These are phyloP conservation scores for Hippoglossus hippoglossus DNA, from an alignment of 2,797 vertebrate species.

Conservation along the genomic window DNA sequence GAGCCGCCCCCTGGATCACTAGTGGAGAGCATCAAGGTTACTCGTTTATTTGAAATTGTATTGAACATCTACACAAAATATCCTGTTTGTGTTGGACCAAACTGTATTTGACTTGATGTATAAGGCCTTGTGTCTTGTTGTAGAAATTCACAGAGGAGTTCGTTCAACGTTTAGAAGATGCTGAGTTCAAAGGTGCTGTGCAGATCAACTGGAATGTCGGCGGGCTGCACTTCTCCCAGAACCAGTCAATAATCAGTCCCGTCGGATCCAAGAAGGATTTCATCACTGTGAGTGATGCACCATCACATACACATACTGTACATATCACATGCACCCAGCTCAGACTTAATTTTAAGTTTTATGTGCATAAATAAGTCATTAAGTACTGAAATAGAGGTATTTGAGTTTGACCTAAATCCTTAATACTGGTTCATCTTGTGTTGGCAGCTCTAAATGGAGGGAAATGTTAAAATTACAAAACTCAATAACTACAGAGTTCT, in stretches of 20 bases:
- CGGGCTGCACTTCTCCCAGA: slow-evolving; percentile 95
- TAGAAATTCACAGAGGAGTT: slow-evolving; percentile 84
- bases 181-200: slow-evolving; percentile 83
- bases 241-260: slow-evolving; percentile 83
- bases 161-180: slow-evolving; percentile 80
- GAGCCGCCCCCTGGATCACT: slow-evolving; percentile 91
- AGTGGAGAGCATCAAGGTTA: slow-evolving; percentile 88
- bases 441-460: background rate
- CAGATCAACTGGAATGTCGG: slow-evolving; percentile 90
- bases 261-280: slow-evolving; percentile 83
- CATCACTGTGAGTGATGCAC: slow-evolving; percentile 64
- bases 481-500: background rate
- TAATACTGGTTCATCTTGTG: background rate
- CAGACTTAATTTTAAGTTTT: background rate
- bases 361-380: background rate
- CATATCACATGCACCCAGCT: background rate
- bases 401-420: background rate
- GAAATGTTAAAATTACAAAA: background rate
- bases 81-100: background rate
- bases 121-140: slow-evolving; percentile 25
- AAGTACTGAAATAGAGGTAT: background rate
- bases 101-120: background rate
- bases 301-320: background rate
- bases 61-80: background rate
- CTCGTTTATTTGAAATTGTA: background rate